These are phyloP conservation scores for Sitophilus oryzae DNA, from an alignment of 1,140 invertebrate genomes.

Conservation along the genomic window DNA sequence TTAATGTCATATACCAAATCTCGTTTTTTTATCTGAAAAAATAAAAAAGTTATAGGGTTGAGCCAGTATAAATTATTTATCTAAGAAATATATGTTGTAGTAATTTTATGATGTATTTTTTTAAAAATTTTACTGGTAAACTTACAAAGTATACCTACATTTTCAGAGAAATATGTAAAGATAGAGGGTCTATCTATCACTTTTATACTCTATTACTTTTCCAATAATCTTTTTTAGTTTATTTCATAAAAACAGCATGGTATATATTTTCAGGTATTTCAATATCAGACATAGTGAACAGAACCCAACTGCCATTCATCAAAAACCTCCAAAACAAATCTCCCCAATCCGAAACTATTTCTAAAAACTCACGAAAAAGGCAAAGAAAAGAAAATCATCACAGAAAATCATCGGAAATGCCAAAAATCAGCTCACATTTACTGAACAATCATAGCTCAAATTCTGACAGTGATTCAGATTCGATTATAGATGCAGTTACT, in stretches of 20 bases:
- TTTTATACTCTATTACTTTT: too few relatives aligned
- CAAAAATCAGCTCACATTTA: constrained; percentile 15
- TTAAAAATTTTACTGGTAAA: too few relatives aligned
- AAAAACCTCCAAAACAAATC: constrained; percentile 42
- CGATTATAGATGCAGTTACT: constrained; percentile 33
- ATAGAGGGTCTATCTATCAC: too few relatives aligned
- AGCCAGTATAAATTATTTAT: too few relatives aligned
- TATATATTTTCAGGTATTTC: constrained; percentile 25
- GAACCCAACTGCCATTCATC: constrained; percentile 44
- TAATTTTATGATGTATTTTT: too few relatives aligned
- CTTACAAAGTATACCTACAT: too few relatives aligned
- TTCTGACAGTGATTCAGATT: constrained; percentile 42
- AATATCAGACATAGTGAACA: constrained; percentile 33
- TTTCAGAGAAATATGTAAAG: too few relatives aligned
- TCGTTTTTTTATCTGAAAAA: too few relatives aligned
- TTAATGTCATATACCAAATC: too few relatives aligned
- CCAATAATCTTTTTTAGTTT: background rate
- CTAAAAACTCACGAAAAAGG: constrained; percentile 29
- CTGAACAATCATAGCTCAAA: constrained; percentile 36
- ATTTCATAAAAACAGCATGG: background rate
- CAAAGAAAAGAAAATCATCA: constrained; percentile 31
- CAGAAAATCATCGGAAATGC: constrained; percentile 21
- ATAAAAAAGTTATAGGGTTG: too few relatives aligned
- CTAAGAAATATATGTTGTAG: too few relatives aligned
- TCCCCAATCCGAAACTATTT: constrained; percentile 40